Conservation (phyloP, 2,888 invertebrate genomes). For the Rutpela maculata region DNA sequence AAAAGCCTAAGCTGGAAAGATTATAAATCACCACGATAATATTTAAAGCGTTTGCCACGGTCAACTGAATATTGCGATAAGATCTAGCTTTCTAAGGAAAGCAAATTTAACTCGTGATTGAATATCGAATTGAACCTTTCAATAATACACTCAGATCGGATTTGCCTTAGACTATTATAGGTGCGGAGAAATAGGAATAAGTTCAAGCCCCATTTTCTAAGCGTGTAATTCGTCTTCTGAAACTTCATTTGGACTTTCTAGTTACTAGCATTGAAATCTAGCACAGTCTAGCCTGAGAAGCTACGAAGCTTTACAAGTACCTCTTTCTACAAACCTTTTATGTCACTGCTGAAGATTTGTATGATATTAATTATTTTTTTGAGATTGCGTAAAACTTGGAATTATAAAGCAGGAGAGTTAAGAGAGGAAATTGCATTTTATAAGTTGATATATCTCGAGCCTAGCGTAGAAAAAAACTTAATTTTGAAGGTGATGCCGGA, state of each 20-base stretch:
- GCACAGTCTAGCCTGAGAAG: background rate
- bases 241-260: background rate
- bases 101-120: constrained; percentile 2
- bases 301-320: background rate
- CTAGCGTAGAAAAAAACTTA: no score
- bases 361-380: background rate
- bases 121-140: background rate
- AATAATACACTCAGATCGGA: background rate
- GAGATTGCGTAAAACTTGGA: background rate
- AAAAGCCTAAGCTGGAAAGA: background rate
- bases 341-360: background rate
- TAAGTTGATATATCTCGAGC: background rate
- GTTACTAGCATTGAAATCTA: background rate
- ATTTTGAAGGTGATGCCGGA: no score
- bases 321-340: no score
- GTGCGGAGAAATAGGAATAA: background rate
- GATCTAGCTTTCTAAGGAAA: constrained; percentile 30
- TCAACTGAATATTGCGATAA: constrained; percentile 22
- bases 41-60: constrained; percentile 15
- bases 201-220: background rate
- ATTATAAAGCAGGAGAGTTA: no score
- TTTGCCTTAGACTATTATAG: background rate
- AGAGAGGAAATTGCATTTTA: background rate
- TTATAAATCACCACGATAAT: constrained; percentile 4
- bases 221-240: background rate